Conservation (phyloP, 2,797 vertebrate genomes). For the Urocyon cinereoargenteus region DNA sequence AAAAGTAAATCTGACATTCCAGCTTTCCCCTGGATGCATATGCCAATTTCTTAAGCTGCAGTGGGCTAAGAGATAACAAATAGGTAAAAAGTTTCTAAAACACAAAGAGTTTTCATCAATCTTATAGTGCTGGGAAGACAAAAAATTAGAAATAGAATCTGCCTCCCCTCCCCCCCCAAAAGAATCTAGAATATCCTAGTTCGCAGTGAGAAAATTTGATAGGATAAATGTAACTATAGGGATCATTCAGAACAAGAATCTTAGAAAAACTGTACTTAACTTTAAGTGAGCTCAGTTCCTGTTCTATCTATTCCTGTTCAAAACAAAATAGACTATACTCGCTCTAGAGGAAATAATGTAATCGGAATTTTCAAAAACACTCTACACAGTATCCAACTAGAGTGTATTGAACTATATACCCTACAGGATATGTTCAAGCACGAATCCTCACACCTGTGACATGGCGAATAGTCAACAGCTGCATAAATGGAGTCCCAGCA, state of each 20-base stretch:
- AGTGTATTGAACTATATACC: not conserved
- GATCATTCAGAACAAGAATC: not conserved
- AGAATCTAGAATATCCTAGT: not conserved
- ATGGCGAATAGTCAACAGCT: not conserved
- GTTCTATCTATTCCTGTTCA: not conserved
- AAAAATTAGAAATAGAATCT: not conserved
- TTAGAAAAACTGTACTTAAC: not conserved
- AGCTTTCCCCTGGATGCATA: not conserved
- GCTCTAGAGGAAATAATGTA: not conserved
- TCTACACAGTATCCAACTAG: not conserved
- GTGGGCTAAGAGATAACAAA: not conserved
- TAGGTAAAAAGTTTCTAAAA: not conserved
- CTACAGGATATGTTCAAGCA: not conserved
- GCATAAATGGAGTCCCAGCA: not conserved
- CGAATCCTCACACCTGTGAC: not conserved
- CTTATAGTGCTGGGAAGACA: not conserved
- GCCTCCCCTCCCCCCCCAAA: not conserved
- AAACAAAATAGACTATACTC: not conserved
- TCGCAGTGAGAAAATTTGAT: not conserved
- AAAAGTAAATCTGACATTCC: not conserved
- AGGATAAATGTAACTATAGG: not conserved
- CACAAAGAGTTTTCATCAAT: not conserved
- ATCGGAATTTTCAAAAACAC: not conserved
- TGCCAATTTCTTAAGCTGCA: not conserved
- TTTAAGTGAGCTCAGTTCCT: not conserved